These are phyloP conservation scores for Elephantulus edwardii DNA, from an alignment of 2,113 vertebrate species.

Conservation along the genomic window DNA sequence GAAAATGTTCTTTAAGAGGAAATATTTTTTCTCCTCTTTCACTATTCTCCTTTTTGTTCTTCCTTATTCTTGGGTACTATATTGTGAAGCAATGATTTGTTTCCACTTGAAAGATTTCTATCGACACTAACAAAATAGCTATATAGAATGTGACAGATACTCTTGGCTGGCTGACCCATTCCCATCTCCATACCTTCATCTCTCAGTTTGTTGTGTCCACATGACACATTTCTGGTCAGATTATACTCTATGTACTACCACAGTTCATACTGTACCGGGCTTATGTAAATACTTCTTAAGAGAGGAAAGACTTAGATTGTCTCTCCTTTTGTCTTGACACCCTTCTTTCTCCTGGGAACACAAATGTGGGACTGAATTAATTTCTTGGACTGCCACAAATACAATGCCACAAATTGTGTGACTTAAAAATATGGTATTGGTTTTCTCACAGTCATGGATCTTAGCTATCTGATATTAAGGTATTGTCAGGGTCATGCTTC, in stretches of 20 bases:
- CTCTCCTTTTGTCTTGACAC: neutral
- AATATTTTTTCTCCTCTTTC: neutral
- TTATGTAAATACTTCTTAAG: neutral
- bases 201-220: neutral
- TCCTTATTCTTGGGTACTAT: neutral
- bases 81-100: neutral
- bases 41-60: neutral
- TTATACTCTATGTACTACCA: too few relatives aligned
- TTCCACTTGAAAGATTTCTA: neutral
- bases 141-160: neutral
- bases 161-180: neutral
- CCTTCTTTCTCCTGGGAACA: neutral
- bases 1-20: neutral
- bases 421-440: neutral
- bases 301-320: neutral
- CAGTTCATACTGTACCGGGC: neutral
- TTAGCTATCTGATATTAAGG: neutral
- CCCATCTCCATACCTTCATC: neutral
- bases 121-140: neutral
- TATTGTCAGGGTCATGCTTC: neutral
- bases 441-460: neutral
- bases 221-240: neutral
- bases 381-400: neutral
- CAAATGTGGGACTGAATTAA: neutral
- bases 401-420: neutral